phyloP scores from a whole-genome alignment of 1,140 invertebrate genomes.

The Liolophura sinensis region DNA sequence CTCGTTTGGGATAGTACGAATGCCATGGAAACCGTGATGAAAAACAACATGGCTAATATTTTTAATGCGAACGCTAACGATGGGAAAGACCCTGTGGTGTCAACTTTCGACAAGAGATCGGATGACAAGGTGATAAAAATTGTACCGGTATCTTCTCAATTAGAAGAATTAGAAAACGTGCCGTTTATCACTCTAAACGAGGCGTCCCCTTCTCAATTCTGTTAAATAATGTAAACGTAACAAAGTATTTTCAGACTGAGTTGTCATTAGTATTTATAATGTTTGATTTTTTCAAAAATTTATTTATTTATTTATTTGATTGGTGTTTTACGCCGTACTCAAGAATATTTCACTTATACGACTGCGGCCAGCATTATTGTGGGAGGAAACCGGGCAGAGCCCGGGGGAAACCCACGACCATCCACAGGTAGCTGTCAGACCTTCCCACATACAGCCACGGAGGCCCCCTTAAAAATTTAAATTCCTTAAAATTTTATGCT shows the following conservation, averaged over 20 bases:
- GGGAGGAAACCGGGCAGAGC: no score
- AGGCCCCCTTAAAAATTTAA: background rate
- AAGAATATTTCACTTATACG: no score
- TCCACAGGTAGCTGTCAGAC: conserved; percentile 1
- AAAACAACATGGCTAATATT: conserved; percentile 1
- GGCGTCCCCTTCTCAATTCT: no score
- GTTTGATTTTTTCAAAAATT: no score
- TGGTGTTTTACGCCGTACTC: background rate
- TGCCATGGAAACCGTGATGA: conserved; percentile 14
- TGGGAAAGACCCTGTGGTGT: background rate
- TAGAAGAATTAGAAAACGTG: no score
- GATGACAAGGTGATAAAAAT: conserved; percentile 21
- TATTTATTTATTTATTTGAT: background rate
- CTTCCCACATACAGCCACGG: background rate
- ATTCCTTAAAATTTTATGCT: background rate
- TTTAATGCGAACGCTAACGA: conserved; percentile 15
- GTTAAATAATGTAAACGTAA: no score
- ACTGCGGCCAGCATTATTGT: no score
- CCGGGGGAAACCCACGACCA: conserved; percentile 4
- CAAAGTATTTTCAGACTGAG: no score
- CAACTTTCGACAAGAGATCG: conserved; percentile 14
- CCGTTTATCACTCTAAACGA: no score
- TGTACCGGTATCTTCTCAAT: no score
- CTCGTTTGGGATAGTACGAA: conserved; percentile 28
- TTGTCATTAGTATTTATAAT: no score